phyloP scores from a whole-genome alignment of 2,113 vertebrate genomes.

The Otis tarda region DNA sequence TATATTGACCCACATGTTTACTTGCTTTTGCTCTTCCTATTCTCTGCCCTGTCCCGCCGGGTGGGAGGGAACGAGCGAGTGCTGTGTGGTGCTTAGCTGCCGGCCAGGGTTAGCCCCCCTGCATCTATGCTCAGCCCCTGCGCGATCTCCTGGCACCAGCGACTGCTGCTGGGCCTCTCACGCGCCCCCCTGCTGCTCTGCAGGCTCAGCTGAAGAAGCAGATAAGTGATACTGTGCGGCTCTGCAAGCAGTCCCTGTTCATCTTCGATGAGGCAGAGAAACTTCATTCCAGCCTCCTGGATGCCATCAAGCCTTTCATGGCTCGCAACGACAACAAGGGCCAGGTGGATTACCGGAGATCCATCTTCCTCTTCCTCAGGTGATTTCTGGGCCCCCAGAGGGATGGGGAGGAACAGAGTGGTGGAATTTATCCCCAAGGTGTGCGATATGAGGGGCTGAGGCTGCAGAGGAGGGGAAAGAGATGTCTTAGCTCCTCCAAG shows the following conservation, averaged over 20 bases:
- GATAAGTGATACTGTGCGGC: conserved; percentile 77
- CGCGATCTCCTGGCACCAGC: background rate
- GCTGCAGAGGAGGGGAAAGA: background rate
- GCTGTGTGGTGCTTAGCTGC: background rate
- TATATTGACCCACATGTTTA: fast-evolving
- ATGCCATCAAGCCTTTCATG: conserved; percentile 85
- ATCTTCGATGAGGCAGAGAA: conserved; percentile 96
- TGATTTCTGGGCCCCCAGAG: conserved; percentile 32
- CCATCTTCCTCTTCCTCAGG: conserved; percentile 95
- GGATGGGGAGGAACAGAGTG: background rate
- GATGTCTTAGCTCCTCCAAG: background rate
- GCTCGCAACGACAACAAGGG: conserved; percentile 67
- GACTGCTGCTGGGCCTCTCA: background rate
- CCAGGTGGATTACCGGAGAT: conserved; percentile 66
- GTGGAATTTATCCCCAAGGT: background rate
- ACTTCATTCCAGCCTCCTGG: conserved; percentile 85
- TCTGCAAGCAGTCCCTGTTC: conserved; percentile 87
- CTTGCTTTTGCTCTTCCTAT: background rate
- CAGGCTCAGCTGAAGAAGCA: conserved; percentile 85
- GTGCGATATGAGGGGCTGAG: background rate
- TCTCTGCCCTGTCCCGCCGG: fast-evolving
- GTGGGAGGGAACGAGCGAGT: background rate
- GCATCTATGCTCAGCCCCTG: background rate
- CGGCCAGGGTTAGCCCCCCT: too few relatives aligned
- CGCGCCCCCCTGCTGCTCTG: background rate